Percentiles rank a stretch among this genome's conserved stretches.
phyloP scores from a whole-genome alignment of 2,113 vertebrate species.

The Pachyramphus minor region DNA sequence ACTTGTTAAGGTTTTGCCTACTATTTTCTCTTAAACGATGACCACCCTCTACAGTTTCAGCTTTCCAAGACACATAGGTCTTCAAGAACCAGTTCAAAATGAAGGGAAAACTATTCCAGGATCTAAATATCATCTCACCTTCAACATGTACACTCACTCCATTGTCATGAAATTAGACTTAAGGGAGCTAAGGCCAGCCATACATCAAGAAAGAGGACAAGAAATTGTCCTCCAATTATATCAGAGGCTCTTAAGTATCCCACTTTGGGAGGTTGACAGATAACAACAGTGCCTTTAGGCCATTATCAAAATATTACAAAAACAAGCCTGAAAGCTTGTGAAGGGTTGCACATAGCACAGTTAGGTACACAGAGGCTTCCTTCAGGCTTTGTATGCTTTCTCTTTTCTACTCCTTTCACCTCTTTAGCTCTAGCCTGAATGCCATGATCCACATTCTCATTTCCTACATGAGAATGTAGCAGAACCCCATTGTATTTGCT shows the following conservation, averaged over 20 bases:
- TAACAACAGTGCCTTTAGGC: not conserved
- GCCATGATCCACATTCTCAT: accelerated
- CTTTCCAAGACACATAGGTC: not conserved
- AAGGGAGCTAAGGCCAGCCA: not conserved
- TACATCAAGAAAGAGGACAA: not conserved
- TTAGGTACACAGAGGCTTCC: not conserved
- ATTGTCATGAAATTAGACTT: not conserved
- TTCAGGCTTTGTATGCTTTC: not conserved
- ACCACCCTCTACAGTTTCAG: not conserved
- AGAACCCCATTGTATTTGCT: not conserved
- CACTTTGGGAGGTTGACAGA: not conserved
- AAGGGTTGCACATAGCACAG: not conserved
- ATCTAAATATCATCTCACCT: not conserved
- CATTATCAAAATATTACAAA: not conserved
- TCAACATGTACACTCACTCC: not conserved
- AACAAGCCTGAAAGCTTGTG: not conserved
- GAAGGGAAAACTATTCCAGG: not conserved
- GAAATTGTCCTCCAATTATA: not conserved
- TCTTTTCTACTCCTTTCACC: not conserved
- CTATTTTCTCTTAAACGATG: not conserved
- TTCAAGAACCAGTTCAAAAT: not conserved
- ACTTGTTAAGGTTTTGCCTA: not conserved
- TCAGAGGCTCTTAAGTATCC: not conserved
- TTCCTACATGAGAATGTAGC: not conserved
- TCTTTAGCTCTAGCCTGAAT: not conserved